Evolutionary conservation across 2,888 invertebrate species (phyloP).

Genomic region (Opisthograptis luteolata): DNA sequence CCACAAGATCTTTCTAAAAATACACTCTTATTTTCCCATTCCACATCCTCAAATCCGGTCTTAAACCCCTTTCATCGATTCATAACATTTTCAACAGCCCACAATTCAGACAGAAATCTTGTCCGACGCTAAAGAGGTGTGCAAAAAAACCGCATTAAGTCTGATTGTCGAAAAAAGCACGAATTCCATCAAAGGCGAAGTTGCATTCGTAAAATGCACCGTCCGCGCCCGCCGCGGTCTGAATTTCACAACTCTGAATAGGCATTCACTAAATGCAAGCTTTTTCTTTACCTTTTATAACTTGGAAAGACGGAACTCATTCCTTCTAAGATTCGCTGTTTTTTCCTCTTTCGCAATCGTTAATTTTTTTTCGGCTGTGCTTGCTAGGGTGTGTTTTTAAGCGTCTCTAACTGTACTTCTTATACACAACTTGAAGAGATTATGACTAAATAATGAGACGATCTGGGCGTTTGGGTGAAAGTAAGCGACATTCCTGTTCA

Average conservation of each 20-base stretch:
- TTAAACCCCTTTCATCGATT: constrained; percentile 25
- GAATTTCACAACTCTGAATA: constrained; percentile 75
- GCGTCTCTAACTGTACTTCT: constrained; percentile 35
- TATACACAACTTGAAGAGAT: constrained; percentile 31
- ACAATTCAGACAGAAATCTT: constrained; percentile 43
- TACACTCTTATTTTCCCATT: constrained; percentile 9
- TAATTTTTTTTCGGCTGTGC: constrained; percentile 58
- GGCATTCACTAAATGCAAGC: constrained; percentile 80
- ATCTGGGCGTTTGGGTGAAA: too few relatives aligned
- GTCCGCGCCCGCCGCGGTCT: constrained; percentile 65
- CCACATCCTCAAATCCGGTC: constrained; percentile 12
- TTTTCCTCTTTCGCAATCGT: constrained; percentile 63
- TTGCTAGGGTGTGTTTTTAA: constrained; percentile 38
- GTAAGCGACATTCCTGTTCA: too few relatives aligned
- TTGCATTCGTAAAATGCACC: constrained; percentile 76
- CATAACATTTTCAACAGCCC: constrained; percentile 35
- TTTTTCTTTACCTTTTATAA: constrained; percentile 76
- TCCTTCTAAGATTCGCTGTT: constrained; percentile 65
- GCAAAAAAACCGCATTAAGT: constrained; percentile 57
- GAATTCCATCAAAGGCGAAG: constrained; percentile 70
- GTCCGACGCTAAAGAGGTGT: constrained; percentile 40
- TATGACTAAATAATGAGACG: too few relatives aligned
- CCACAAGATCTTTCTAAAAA: neutral
- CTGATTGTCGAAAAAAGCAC: constrained; percentile 78
- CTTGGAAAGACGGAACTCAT: constrained; percentile 76